phyloP scores from a whole-genome alignment of 2,888 invertebrate genomes.

The Disparrhopalites patrizii region DNA sequence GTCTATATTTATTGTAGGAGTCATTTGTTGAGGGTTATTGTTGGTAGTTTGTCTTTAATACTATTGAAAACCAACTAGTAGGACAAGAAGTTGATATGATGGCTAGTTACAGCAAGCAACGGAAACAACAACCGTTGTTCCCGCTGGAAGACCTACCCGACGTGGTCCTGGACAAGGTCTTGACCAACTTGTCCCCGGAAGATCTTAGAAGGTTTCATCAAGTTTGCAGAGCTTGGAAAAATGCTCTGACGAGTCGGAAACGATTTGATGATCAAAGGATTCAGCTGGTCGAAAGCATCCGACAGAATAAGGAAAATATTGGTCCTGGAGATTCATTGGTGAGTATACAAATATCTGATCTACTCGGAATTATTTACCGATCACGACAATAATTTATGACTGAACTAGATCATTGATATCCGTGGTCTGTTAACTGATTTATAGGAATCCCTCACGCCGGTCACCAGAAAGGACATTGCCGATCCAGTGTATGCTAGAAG shows the following conservation, averaged over 20 bases:
- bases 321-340: conserved; percentile 16
- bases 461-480: conserved; percentile 4
- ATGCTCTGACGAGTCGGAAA: conserved; percentile 23
- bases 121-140: neutral
- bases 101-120: conserved; percentile 3
- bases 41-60: no score
- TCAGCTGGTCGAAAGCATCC: conserved; percentile 34
- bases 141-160: conserved; percentile 32
- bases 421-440: neutral
- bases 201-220: conserved; percentile 44
- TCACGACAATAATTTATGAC: neutral
- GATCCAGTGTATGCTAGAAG: conserved; percentile 4
- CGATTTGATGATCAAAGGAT: conserved; percentile 32
- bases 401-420: neutral
- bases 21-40: no score
- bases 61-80: no score
- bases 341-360: no score
- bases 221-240: conserved; percentile 44
- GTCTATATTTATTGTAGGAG: no score
- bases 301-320: conserved; percentile 44
- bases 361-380: no score
- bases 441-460: conserved; percentile 22
- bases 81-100: no score
- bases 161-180: conserved; percentile 39
- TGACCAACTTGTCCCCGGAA: conserved; percentile 34